A percentile compares a stretch with the other conserved stretches of the same genome.
Evolutionary conservation across 1,140 invertebrate genomes (phyloP).

Genomic region (Himalopsyche phryganea): DNA sequence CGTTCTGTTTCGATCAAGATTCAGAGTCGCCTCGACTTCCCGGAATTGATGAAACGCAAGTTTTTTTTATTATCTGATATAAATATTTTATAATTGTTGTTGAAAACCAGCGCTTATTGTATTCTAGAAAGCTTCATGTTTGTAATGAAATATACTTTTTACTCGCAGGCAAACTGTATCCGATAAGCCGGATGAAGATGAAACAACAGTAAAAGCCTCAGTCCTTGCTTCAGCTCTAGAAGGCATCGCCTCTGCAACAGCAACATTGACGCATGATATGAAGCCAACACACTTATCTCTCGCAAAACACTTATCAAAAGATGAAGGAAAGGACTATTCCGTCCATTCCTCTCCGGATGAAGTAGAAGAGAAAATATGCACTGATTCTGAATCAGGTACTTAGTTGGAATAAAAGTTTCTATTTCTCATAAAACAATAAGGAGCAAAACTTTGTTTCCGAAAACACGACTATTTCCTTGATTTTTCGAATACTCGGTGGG

Average conservation of each 20-base stretch:
- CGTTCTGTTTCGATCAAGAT: conserved; percentile 50
- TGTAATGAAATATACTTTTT: no score
- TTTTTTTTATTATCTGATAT: no score
- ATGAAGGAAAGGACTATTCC: conserved; percentile 38
- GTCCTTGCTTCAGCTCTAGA: not conserved
- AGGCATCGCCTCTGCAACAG: not conserved
- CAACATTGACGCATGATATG: not conserved
- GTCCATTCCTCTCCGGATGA: conserved; percentile 53
- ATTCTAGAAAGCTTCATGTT: no score
- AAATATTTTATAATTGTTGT: no score
- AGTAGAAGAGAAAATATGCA: conserved; percentile 53
- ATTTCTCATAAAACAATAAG: no score
- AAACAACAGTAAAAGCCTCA: conserved; percentile 13
- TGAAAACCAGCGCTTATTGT: no score
- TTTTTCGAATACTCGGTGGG: no score
- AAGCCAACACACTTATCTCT: not conserved
- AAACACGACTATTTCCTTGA: no score
- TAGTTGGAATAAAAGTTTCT: not conserved
- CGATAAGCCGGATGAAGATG: no score
- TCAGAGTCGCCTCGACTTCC: conserved; percentile 48
- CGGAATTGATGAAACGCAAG: conserved; percentile 48
- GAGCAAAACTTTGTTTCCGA: no score
- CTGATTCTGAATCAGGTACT: conserved; percentile 52
- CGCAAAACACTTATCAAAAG: not conserved
- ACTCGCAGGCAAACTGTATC: no score